Evolutionary conservation across 2,113 vertebrate genomes (phyloP), one percentile per base, ranked within the genome.

Genomic region (Xerus inauris): DNA sequence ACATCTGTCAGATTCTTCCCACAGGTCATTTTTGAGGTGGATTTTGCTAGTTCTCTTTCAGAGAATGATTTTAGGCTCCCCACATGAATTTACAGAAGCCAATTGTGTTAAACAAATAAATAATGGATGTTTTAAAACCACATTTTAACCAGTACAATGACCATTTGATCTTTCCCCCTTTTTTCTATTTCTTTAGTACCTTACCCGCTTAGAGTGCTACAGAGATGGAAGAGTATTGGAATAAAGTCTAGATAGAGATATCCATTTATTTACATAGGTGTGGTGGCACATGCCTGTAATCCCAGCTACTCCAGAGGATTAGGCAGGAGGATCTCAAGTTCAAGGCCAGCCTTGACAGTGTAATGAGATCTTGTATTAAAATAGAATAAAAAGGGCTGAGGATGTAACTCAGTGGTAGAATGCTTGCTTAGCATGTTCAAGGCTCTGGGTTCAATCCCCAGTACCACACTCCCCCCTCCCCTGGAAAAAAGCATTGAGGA

Each of bases 11-110:
- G 28, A 38, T 47, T 67, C n/a, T 32, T 62, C 32, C 47, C 3
- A 2, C 35, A 54, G 16, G 28, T 51, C 12, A 11, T 80, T 57
- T 87, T 87, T 47, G 26, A 35, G 22, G 8, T 92, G 40, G 45
- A 73, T 92, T 96, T 90, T 79, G 47, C 51, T 83, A 54, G 40
- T 75, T 69, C 30, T 77, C 22, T 89, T 81, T 96, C 59, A 47
- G 86, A 93, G 57, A 47, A 54, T 47, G 62, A 17, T 32, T 75
- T 20, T 38, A 71, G 35, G 10, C 38, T 89, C 73, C 24, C 6
- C 57, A 75, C 6, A 9, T 67, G 76, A 87, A 40, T 92, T 92
- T 79, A 82, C 4, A 89, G 69, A 86, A 72, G 19, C 32, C 42
- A 59, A n/a, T 32, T 9, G 42, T 80, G 32, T 87, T 82, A 83